A percentile compares a stretch with the other conserved stretches of the same genome.
Conservation (phyloP, 2,113 vertebrate species). For the Corvus hawaiiensis region DNA sequence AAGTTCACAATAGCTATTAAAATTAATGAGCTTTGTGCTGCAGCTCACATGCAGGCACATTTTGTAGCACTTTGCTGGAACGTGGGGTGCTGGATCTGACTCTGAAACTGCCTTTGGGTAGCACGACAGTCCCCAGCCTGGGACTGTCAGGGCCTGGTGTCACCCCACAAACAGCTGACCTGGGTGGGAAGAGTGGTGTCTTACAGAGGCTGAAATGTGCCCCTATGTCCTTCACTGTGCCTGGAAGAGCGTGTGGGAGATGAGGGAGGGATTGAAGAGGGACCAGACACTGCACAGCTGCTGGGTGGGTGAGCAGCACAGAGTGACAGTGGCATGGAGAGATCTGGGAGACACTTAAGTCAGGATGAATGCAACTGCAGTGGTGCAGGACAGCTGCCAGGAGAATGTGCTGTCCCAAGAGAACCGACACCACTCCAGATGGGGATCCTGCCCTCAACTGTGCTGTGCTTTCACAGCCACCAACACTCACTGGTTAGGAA, state of each 20-base stretch:
- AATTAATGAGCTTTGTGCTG: slow-evolving; percentile 4
- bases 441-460: neutral
- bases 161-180: neutral
- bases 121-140: neutral
- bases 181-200: accelerated
- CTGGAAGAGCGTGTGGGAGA: accelerated
- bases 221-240: neutral
- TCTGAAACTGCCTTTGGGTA: neutral
- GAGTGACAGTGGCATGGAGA: accelerated
- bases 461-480: neutral
- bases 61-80: neutral
- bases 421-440: neutral
- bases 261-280: neutral
- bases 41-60: neutral
- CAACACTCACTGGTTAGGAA: neutral
- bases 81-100: neutral
- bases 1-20: neutral
- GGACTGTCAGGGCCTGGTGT: neutral
- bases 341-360: neutral
- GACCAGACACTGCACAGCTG: neutral
- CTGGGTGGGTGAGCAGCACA: accelerated
- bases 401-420: neutral
- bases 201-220: neutral
- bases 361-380: accelerated
- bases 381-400: neutral